Evolutionary conservation across 2,113 vertebrate genomes (phyloP), one percentile per base, ranked within the genome.

Genomic region (Chionomys nivalis): DNA sequence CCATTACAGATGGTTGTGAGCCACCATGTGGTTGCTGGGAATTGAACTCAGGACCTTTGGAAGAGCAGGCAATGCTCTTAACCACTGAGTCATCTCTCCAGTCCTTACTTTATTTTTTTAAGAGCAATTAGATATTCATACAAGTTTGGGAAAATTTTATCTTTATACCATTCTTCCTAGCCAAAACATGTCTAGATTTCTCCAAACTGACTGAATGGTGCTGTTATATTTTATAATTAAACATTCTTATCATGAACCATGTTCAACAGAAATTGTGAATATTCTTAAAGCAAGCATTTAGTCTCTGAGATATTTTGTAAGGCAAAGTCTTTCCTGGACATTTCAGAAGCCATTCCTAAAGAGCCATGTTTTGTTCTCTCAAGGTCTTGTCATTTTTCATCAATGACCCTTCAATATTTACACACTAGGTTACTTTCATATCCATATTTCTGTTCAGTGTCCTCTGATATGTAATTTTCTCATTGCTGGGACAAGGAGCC

Each of bases 221-320:
- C 7, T 65, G 16, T 42, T 85, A 85, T 75, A 61, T 89, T 93
- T 94, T 88, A 7, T 86, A 31, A 31, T 86, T 36, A 16, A 79
- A 28, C 12, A 13, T 49, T 44, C 28, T 65, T 73, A 68, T 76
- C 0, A 1, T 75, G 63, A 92, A 70, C 6, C n/a, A 39, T 61
- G 10, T 70, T 90, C 11, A 47, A 1, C 39, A 52, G 52, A 65
- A 87, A 87, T 70, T 5, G 36, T 31, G 24, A 72, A 42, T 87
- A 28, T 12, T 83, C 92, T 92, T 85, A 23, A 85, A 73, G 81
- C 24, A 68, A 47, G 55, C 49, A 79, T 49, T 72, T 91, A 33
- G 11, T 49, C 9, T 82, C 58, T 90, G 89, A 95, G 83, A 68
- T 12, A 5, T 92, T 90, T 73, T 75, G 36, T 36, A 55, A 89